phyloP scores from a whole-genome alignment of 2,888 invertebrate species.

The Dasypolia templi region DNA sequence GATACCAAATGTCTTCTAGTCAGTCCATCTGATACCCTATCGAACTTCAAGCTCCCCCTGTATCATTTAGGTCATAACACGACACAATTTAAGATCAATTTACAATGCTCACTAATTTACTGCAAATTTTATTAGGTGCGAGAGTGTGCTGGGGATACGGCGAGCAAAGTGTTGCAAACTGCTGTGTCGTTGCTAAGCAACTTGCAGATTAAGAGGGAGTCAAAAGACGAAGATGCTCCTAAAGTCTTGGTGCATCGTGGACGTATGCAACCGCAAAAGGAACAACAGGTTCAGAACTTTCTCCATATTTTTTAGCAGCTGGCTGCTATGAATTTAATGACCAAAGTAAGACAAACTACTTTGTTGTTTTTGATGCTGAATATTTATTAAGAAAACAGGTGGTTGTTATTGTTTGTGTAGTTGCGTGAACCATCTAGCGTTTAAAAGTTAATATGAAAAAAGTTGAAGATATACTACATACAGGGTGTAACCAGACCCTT shows the following conservation, averaged over 20 bases:
- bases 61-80: too few species aligned
- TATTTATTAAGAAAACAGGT: conserved; percentile 34
- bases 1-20: not conserved
- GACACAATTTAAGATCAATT: conserved; percentile 40
- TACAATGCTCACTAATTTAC: conserved; percentile 19
- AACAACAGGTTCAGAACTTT: conserved; percentile 69
- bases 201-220: too few species aligned
- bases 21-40: not conserved
- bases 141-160: conserved; percentile 81
- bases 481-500: too few species aligned
- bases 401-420: conserved; percentile 6
- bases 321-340: conserved; percentile 29
- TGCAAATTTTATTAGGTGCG: conserved; percentile 74
- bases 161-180: conserved; percentile 76
- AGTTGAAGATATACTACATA: too few species aligned
- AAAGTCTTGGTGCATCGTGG: too few species aligned
- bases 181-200: conserved; percentile 68
- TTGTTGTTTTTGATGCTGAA: conserved; percentile 27
- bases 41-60: conserved; percentile 9
- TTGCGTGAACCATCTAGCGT: not conserved
- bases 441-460: too few species aligned
- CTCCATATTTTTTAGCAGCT: conserved; percentile 32
- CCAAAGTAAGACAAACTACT: conserved; percentile 41
- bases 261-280: too few species aligned
- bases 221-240: too few species aligned